Percentiles rank a stretch among this genome's conserved stretches.
Evolutionary conservation across 2,797 vertebrate genomes (phyloP).

Genomic region (Cuniculus paca): DNA sequence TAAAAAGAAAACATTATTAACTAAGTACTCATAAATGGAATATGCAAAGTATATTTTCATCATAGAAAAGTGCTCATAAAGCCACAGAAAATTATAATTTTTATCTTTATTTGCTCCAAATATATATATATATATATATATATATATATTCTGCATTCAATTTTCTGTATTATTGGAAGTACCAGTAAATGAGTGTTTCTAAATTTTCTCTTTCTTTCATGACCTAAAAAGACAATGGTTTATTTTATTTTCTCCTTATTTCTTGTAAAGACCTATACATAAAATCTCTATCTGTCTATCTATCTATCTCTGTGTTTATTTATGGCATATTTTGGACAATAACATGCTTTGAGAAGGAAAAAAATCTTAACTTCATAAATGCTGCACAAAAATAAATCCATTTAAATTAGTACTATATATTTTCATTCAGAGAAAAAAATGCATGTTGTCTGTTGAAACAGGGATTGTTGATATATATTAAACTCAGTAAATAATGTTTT

Average conservation of each 20-base stretch:
- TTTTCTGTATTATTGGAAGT: neutral
- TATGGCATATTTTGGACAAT: neutral
- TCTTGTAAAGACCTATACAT: neutral
- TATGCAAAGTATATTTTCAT: neutral
- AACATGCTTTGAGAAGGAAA: neutral
- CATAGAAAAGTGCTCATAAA: conserved; percentile 20
- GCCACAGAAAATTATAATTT: neutral
- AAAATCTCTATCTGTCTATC: neutral
- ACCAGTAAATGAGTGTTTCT: neutral
- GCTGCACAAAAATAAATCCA: neutral
- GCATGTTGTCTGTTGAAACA: neutral
- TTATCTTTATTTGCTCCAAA: neutral
- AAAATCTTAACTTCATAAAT: neutral
- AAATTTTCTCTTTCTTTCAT: neutral
- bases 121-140: neutral
- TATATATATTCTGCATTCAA: neutral
- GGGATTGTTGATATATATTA: neutral
- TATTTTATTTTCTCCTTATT: neutral
- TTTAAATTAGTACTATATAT: neutral
- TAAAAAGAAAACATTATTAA: conserved; percentile 52
- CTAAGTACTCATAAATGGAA: conserved; percentile 6
- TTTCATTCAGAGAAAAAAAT: neutral
- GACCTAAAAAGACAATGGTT: neutral
- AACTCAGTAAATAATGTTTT: neutral
- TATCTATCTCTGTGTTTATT: neutral